These are phyloP conservation scores for Pogonomyrmex californicus DNA, from an alignment of 1,140 invertebrate genomes.

Conservation along the genomic window DNA sequence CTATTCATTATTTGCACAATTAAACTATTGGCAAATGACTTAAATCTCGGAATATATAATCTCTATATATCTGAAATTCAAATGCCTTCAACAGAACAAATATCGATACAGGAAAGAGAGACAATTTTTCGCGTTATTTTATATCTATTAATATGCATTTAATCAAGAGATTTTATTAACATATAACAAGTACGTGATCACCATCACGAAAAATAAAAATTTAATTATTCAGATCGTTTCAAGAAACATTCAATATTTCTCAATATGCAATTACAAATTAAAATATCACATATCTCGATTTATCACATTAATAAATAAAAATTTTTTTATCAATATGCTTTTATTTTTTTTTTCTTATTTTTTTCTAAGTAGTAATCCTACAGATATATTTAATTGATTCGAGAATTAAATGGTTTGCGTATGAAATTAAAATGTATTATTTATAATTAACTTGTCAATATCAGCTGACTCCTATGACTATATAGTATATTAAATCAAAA, in stretches of 20 bases:
- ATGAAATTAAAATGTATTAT: too few species aligned
- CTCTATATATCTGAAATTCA: slow-evolving; percentile 56
- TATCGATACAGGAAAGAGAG: background rate
- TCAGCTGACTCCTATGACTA: too few species aligned
- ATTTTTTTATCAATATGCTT: too few species aligned
- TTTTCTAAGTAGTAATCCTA: too few species aligned
- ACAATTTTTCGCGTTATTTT: background rate
- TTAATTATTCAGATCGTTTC: background rate
- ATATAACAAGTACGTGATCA: background rate
- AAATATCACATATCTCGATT: background rate
- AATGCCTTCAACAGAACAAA: slow-evolving; percentile 31
- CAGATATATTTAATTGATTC: too few species aligned
- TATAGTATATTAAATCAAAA: background rate
- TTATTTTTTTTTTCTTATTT: too few species aligned
- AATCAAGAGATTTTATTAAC: slow-evolving; percentile 13
- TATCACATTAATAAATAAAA: too few species aligned
- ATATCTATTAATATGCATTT: background rate
- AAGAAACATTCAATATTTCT: background rate
- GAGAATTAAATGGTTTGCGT: too few species aligned
- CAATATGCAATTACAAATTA: background rate
- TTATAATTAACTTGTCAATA: too few species aligned
- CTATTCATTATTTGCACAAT: slow-evolving; percentile 13
- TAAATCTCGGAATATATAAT: background rate
- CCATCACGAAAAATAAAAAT: background rate
- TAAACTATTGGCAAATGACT: slow-evolving; percentile 15